A percentile compares a stretch with the other conserved stretches of the same genome.
phyloP scores from a whole-genome alignment of 2,797 vertebrate species.

The Crenichthys baileyi region DNA sequence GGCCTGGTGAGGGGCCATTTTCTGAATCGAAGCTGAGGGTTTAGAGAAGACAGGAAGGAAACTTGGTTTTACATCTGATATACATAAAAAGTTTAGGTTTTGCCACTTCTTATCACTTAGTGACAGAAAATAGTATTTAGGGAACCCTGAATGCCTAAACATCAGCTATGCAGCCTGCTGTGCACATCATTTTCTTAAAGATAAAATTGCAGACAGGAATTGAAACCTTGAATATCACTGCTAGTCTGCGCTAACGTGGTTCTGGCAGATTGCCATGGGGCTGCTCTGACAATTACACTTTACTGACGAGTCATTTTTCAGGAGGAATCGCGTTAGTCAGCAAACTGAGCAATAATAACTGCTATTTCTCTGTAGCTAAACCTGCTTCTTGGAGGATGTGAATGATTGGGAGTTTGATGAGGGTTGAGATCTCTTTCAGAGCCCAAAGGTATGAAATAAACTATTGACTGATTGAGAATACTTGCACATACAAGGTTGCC shows the following conservation, averaged over 20 bases:
- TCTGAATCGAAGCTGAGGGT: slow-evolving; percentile 87
- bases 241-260: slow-evolving; percentile 25
- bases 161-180: background rate
- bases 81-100: background rate
- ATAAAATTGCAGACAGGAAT: slow-evolving; percentile 33
- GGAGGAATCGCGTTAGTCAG: slow-evolving; percentile 39
- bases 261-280: slow-evolving; percentile 53
- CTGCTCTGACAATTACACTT: slow-evolving; percentile 49
- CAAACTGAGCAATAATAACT: slow-evolving; percentile 36
- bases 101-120: slow-evolving; percentile 3
- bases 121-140: background rate
- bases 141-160: slow-evolving; percentile 5
- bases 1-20: slow-evolving; percentile 90
- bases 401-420: slow-evolving; percentile 20
- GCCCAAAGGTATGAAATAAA: slow-evolving; percentile 10
- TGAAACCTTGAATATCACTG: slow-evolving; percentile 39
- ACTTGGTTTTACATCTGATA: slow-evolving; percentile 9
- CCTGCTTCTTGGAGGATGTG: slow-evolving; percentile 14
- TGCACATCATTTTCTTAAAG: slow-evolving; percentile 12
- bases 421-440: slow-evolving; percentile 17
- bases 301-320: slow-evolving; percentile 54
- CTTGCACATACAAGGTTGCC: background rate
- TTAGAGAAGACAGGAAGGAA: slow-evolving; percentile 4
- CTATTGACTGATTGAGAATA: background rate
- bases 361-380: slow-evolving; percentile 22